These are phyloP conservation scores for Augochlorella aurata DNA, from an alignment of 2,888 invertebrate species.

Conservation along the genomic window DNA sequence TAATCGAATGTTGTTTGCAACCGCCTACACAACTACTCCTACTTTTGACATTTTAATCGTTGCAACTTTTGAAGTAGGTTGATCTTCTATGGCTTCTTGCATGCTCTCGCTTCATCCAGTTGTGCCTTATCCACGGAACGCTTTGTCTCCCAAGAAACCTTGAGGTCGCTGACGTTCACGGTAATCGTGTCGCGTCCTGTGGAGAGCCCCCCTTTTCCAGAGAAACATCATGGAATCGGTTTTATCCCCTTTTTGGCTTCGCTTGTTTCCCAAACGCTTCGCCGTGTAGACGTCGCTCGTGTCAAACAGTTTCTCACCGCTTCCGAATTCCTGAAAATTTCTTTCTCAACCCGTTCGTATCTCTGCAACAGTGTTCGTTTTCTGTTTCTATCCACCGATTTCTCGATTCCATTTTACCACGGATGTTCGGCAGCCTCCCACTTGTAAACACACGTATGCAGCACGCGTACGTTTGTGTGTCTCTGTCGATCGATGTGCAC, in stretches of 20 bases:
- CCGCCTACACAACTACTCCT: conserved; percentile 65
- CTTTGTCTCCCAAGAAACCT: conserved; percentile 7
- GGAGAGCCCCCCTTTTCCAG: background rate
- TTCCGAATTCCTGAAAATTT: background rate
- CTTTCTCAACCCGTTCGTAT: background rate
- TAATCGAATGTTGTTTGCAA: conserved; percentile 51
- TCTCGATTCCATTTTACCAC: conserved; percentile 16
- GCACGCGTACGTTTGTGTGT: conserved; percentile 17
- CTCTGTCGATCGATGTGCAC: conserved; percentile 57
- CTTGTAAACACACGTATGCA: conserved; percentile 53
- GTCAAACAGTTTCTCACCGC: background rate
- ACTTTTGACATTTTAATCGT: conserved; percentile 72
- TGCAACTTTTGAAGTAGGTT: conserved; percentile 55
- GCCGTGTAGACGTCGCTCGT: background rate
- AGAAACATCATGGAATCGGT: conserved; percentile 31
- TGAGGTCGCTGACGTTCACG: conserved; percentile 20
- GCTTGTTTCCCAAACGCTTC: background rate
- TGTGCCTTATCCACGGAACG: background rate
- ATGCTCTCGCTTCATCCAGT: conserved; percentile 24
- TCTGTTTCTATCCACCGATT: background rate
- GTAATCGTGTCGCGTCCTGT: background rate
- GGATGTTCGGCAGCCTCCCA: conserved; percentile 34
- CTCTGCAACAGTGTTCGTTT: background rate
- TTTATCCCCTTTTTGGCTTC: background rate
- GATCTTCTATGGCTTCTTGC: conserved; percentile 52